Percentiles rank a stretch among this genome's conserved stretches.
Conservation (phyloP, 2,113 vertebrate species). For the Bolborhynchus lineola region DNA sequence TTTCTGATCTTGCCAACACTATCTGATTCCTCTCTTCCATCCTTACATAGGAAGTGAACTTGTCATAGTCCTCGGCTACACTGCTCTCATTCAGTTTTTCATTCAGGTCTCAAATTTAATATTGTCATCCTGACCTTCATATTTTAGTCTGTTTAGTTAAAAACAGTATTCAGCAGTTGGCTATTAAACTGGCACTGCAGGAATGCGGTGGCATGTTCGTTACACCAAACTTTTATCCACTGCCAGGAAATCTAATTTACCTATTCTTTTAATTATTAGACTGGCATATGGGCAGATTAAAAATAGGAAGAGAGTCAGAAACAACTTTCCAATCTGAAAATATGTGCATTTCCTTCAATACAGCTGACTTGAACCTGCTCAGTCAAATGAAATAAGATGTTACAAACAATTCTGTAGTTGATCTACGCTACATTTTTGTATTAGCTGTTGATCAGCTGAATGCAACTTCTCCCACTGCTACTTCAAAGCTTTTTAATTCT, state of each 20-base stretch:
- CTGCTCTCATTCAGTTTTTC: background rate
- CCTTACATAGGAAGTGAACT: background rate
- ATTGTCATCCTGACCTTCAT: background rate
- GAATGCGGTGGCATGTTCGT: background rate
- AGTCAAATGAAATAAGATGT: background rate
- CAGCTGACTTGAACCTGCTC: background rate
- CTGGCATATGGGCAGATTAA: slow-evolving; percentile 26
- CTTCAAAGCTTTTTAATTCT: background rate
- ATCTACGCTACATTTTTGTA: background rate
- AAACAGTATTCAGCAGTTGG: slow-evolving; percentile 17
- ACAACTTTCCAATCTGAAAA: slow-evolving; percentile 1
- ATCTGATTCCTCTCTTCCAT: background rate
- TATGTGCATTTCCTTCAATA: background rate
- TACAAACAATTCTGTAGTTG: background rate
- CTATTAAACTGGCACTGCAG: slow-evolving; percentile 24
- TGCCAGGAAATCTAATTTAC: slow-evolving; percentile 52
- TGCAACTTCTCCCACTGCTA: background rate
- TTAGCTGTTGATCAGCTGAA: background rate
- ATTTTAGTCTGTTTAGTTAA: background rate
- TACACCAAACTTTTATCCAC: slow-evolving; percentile 24
- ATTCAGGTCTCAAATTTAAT: background rate
- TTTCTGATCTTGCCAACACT: background rate
- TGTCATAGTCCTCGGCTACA: background rate
- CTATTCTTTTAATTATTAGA: slow-evolving; percentile 42
- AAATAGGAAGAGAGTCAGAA: slow-evolving; percentile 38